phyloP scores from a whole-genome alignment of 2,797 vertebrate genomes.

The Chrosomus eos region DNA sequence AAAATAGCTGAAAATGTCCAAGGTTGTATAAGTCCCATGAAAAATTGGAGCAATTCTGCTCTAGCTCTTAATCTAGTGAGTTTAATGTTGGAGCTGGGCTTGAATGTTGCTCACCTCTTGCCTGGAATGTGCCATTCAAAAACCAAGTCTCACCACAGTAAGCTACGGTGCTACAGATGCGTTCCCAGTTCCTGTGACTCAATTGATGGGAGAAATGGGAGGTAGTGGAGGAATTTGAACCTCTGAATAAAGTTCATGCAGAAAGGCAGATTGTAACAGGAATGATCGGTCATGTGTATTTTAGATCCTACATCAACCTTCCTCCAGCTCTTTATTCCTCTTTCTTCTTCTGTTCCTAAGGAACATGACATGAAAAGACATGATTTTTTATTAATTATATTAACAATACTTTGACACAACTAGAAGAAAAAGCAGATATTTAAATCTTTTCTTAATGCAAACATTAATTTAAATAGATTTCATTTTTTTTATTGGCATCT shows the following conservation, averaged over 20 bases:
- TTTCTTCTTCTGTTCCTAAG: constrained; percentile 77
- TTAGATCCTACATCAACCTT: constrained; percentile 58
- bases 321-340: constrained; percentile 69
- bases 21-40: background rate
- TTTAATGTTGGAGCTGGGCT: background rate
- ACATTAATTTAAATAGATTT: background rate
- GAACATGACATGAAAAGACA: background rate
- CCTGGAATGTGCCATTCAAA: background rate
- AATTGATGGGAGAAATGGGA: constrained; percentile 80
- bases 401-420: background rate
- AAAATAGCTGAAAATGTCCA: background rate
- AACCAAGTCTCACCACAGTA: background rate
- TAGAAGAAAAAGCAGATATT: background rate
- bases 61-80: constrained; percentile 4
- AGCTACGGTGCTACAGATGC: constrained; percentile 19
- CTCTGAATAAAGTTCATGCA: constrained; percentile 66
- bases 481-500: background rate
- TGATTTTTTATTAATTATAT: background rate
- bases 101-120: constrained; percentile 9
- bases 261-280: constrained; percentile 73
- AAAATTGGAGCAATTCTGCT: background rate
- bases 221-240: constrained; percentile 66
- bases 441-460: background rate
- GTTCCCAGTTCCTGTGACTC: constrained; percentile 52
- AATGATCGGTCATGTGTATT: constrained; percentile 58